phyloP scores from a whole-genome alignment of 1,140 invertebrate species.

The Rhyzopertha dominica region DNA sequence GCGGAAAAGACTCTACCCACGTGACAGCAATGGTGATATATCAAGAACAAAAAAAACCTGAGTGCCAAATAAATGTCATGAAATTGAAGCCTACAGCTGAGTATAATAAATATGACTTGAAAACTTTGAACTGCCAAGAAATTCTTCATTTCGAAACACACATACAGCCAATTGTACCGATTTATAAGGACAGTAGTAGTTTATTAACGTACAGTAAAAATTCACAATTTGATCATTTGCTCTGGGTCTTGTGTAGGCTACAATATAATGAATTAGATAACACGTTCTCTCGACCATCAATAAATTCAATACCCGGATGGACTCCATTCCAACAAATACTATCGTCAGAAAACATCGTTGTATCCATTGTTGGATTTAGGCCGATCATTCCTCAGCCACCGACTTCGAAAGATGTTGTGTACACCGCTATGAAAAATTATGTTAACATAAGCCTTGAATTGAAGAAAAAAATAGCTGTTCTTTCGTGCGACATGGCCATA shows the following conservation, averaged over 20 bases:
- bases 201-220: too few relatives aligned
- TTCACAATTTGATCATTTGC: constrained; percentile 18
- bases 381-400: too few relatives aligned
- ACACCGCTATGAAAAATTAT: too few relatives aligned
- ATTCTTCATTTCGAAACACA: too few relatives aligned
- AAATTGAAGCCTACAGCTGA: constrained; percentile 16
- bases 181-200: too few relatives aligned
- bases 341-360: constrained; percentile 15
- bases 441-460: too few relatives aligned
- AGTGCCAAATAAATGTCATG: constrained; percentile 12
- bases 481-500: too few relatives aligned
- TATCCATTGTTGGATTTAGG: too few relatives aligned
- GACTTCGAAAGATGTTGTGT: too few relatives aligned
- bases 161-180: too few relatives aligned
- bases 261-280: constrained; percentile 17
- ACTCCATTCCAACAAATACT: constrained; percentile 21
- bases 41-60: constrained; percentile 7
- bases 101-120: constrained; percentile 14
- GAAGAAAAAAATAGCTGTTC: too few relatives aligned
- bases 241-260: constrained; percentile 21
- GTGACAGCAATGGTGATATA: constrained; percentile 19
- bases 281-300: constrained; percentile 14
- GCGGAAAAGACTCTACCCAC: constrained; percentile 16
- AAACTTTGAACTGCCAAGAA: constrained; percentile 14
- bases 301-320: constrained; percentile 19